Conservation (phyloP, 2,888 invertebrate genomes). For the Punctoribates punctum region DNA sequence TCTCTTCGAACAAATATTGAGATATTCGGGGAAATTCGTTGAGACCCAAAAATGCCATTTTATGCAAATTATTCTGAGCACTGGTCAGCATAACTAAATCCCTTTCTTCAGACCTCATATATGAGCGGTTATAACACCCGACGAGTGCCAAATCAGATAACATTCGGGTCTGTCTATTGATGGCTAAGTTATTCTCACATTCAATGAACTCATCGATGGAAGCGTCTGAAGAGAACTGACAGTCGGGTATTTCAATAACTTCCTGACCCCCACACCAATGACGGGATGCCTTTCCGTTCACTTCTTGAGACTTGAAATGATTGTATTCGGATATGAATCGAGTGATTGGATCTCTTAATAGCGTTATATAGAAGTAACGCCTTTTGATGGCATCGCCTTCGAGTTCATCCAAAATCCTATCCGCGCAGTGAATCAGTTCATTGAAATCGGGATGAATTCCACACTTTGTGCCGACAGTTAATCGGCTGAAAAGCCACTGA, state of each 20-base stretch:
- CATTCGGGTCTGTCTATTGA: conserved; percentile 95
- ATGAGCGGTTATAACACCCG: conserved; percentile 76
- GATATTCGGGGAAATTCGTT: conserved; percentile 73
- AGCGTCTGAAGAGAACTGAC: conserved; percentile 82
- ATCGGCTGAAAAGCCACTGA: conserved; percentile 88
- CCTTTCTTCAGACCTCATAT: conserved; percentile 64
- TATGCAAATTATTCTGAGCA: conserved; percentile 88
- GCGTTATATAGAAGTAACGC: conserved; percentile 91
- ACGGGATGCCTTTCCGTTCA: conserved; percentile 81
- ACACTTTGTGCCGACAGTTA: conserved; percentile 96
- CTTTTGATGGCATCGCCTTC: conserved; percentile 64
- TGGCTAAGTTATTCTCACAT: conserved; percentile 89
- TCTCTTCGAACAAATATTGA: conserved; percentile 90
- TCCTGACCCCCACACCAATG: conserved; percentile 68
- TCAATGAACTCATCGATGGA: conserved; percentile 82
- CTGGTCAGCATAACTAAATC: conserved; percentile 84
- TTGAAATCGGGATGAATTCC: conserved; percentile 97
- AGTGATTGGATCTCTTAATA: conserved; percentile 87
- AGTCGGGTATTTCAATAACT: conserved; percentile 63
- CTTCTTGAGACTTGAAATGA: conserved; percentile 84
- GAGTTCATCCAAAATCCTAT: conserved; percentile 81
- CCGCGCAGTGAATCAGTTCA: conserved; percentile 86
- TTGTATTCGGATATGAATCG: conserved; percentile 93
- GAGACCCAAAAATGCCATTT: conserved; percentile 95
- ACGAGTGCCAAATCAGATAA: conserved; percentile 91